Base-by-base conservation (phyloP, 1,140 invertebrate species). In the Vollenhovia emeryi region DNA sequence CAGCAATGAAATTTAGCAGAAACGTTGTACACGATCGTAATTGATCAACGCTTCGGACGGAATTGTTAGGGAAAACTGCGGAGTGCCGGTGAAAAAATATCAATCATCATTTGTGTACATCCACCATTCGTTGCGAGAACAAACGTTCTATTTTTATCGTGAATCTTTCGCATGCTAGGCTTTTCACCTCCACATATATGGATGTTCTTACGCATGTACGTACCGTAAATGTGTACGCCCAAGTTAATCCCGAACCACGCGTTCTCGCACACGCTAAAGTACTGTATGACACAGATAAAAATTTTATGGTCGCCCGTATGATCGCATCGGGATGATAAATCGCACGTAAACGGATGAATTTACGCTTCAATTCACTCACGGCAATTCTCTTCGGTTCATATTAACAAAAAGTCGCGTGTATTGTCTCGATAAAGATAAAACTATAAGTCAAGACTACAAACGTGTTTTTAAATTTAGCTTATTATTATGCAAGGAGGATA, bases 131-230 rank as follows among this genome's bases (percentile, higher is more conserved):
- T 59, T 59, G 21, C 57, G 57, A n/a, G 48, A 30, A 15, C 18
- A 30, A 62, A 36, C 21, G 7, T 3, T n/a, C 43, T 79, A 27
- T 52, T 79, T 79, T 55, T 57, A 57, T 69, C 33, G 62, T 36
- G 76, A 80, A 30, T 76, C n/a, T 21, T 80, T n/a, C 64, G 64
- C 78, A 80, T 80, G 76, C 62, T 24, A 78, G 59, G 30, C 43
- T 66, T 80, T 68, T 80, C 64, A 69, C 33, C 33, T 69, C 24
- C 13, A 43, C 18, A 48, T 27, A 68, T 66, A 68, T 66, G 11
- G 13, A 66, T 79, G 43, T 79, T n/a, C 11, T 68, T 66, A 55
- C 36, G 62, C 62, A 80, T 80, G 76, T 69, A 80, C n/a, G 52
- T 68, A 55, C 2, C 76, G 48, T 79, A 68, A 79, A 52, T 79